Conservation (phyloP, 2,797 vertebrate species). For the Cetoscarus ocellatus region DNA sequence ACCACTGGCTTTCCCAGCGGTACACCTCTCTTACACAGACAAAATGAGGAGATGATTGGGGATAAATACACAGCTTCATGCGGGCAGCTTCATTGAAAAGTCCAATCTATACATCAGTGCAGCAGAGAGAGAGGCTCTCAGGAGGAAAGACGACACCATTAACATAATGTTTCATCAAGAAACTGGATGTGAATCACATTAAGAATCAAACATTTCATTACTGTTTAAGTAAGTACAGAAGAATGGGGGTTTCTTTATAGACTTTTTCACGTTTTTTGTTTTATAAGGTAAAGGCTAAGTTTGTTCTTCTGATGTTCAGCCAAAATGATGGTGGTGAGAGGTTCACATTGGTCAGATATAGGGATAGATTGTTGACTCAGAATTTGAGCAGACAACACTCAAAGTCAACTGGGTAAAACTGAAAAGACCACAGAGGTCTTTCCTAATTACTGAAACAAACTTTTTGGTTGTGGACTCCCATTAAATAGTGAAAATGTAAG, state of each 20-base stretch:
- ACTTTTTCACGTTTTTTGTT: neutral
- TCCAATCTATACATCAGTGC: conserved; percentile 10
- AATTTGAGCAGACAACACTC: no score
- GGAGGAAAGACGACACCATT: conserved; percentile 19
- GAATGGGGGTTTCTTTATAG: neutral
- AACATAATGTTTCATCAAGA: conserved; percentile 17
- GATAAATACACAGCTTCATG: conserved; percentile 12
- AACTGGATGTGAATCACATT: neutral
- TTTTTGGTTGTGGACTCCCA: no score
- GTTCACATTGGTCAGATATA: conserved; percentile 10
- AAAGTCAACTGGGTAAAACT: no score
- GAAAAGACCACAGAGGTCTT: no score
- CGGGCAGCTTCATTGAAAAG: conserved; percentile 9
- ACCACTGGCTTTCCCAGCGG: conserved; percentile 1
- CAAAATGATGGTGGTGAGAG: conserved; percentile 5
- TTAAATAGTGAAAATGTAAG: no score
- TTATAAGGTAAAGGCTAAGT: conserved; percentile 1
- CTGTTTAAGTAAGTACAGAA: neutral
- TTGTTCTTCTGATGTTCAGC: conserved; percentile 1
- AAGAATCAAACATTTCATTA: conserved; percentile 4
- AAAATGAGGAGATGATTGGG: conserved; percentile 18
- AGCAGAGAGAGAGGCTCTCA: neutral
- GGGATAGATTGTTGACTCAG: neutral
- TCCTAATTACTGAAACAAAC: no score
- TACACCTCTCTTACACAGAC: conserved; percentile 4